phyloP scores from a whole-genome alignment of 2,797 vertebrate genomes.

The Nyctalus aviator region DNA sequence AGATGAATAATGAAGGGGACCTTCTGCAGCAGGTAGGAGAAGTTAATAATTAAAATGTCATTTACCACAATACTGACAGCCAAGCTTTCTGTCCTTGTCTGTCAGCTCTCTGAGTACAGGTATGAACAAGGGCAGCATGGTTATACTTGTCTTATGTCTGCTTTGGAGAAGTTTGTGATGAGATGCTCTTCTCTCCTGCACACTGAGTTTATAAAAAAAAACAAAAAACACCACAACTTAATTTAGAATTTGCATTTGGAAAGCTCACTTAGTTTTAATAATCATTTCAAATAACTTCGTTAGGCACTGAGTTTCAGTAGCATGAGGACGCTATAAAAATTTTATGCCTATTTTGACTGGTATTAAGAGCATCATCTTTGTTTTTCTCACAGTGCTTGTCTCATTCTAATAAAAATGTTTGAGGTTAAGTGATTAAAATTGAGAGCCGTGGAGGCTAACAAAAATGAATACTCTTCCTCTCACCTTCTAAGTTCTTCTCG shows the following conservation, averaged over 20 bases:
- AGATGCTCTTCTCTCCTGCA: not conserved
- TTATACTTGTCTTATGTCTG: not conserved
- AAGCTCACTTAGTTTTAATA: constrained; percentile 30
- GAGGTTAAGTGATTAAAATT: constrained; percentile 5
- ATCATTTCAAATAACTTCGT: constrained; percentile 34
- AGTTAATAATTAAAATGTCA: constrained; percentile 61
- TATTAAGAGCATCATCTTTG: constrained; percentile 36
- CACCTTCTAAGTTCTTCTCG: not conserved
- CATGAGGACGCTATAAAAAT: not conserved
- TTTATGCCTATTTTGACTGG: constrained; percentile 15
- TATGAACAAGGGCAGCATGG: not conserved
- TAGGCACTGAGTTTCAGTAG: constrained; percentile 33
- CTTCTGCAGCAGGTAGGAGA: constrained; percentile 86
- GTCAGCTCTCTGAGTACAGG: constrained; percentile 12
- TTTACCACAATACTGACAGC: constrained; percentile 56
- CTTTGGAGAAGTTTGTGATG: constrained; percentile 21
- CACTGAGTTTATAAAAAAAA: constrained; percentile 28
- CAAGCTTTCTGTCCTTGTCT: constrained; percentile 29
- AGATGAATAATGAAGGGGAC: constrained; percentile 84
- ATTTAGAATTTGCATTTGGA: not conserved
- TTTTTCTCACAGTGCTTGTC: not conserved
- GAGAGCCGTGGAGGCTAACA: not conserved
- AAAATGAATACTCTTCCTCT: not conserved
- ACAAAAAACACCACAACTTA: constrained; percentile 23
- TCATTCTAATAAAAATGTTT: constrained; percentile 35